Conservation (phyloP, 2,888 invertebrate genomes). For the Pasiphila rectangulata region DNA sequence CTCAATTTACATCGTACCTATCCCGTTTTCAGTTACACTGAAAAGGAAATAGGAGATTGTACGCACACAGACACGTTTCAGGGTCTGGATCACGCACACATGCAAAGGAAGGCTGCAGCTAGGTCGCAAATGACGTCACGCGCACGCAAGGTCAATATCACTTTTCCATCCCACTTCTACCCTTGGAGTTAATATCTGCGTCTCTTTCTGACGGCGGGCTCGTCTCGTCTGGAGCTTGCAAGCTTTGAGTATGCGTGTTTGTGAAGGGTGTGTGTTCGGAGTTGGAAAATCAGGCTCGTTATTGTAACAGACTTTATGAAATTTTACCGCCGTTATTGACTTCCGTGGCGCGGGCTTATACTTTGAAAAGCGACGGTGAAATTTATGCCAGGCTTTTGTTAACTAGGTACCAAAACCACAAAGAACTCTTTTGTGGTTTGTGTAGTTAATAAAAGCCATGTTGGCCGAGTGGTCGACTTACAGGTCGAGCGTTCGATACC, state of each 20-base stretch:
- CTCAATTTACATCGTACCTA: slow-evolving; percentile 1
- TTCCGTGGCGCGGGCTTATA: too few relatives aligned
- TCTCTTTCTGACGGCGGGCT: slow-evolving; percentile 54
- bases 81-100: slow-evolving; percentile 76
- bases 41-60: slow-evolving; percentile 14
- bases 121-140: slow-evolving; percentile 83
- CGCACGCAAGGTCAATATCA: slow-evolving; percentile 78
- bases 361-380: too few relatives aligned
- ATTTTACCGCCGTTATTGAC: slow-evolving; percentile 22
- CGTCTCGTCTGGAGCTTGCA: slow-evolving; percentile 67
- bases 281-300: neutral
- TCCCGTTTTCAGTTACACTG: slow-evolving; percentile 1
- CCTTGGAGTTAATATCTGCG: slow-evolving; percentile 25
- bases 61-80: slow-evolving; percentile 51
- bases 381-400: too few relatives aligned
- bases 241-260: slow-evolving; percentile 21
- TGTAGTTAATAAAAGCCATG: too few relatives aligned
- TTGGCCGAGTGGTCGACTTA: too few relatives aligned
- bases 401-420: too few relatives aligned
- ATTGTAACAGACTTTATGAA: slow-evolving; percentile 10
- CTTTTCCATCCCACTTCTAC: slow-evolving; percentile 46
- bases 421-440: too few relatives aligned
- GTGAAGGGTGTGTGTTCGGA: slow-evolving; percentile 13
- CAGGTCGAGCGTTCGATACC: too few relatives aligned
- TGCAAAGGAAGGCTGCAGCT: slow-evolving; percentile 69